phyloP scores from a whole-genome alignment of 64 coral and sea anemone genomes.

The Montipora foliosa region DNA sequence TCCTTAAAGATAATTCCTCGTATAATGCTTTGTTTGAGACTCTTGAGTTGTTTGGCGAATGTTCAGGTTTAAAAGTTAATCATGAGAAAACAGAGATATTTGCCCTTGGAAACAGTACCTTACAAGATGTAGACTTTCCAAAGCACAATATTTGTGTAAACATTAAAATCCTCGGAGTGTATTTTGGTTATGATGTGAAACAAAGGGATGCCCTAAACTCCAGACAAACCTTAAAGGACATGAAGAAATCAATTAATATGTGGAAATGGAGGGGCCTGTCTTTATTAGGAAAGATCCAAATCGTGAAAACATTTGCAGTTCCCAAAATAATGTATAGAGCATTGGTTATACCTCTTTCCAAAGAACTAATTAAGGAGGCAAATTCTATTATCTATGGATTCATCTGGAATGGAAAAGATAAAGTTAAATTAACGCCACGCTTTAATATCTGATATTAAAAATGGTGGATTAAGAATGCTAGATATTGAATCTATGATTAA shows the following conservation, averaged over 20 bases:
- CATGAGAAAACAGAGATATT: too few relatives aligned
- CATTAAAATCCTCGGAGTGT: conserved; percentile 5
- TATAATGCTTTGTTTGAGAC: conserved; percentile 4
- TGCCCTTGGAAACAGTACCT: not conserved
- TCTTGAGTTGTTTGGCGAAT: too few relatives aligned
- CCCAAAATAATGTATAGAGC: conserved; percentile 33
- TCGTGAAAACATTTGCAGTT: conserved; percentile 22
- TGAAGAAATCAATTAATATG: too few relatives aligned
- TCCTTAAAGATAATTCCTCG: not conserved
- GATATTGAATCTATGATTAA: too few relatives aligned
- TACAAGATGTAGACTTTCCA: not conserved
- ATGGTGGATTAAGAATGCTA: not conserved
- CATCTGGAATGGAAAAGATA: not conserved
- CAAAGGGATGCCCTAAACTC: too few relatives aligned
- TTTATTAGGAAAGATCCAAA: not conserved
- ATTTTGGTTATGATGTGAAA: too few relatives aligned
- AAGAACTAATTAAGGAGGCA: conserved; percentile 20
- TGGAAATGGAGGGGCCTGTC: too few relatives aligned
- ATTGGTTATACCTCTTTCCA: not conserved
- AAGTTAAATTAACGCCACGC: too few relatives aligned
- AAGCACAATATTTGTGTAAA: not conserved
- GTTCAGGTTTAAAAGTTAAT: too few relatives aligned
- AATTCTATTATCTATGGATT: not conserved
- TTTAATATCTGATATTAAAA: not conserved
- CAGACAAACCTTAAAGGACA: too few relatives aligned